Evolutionary conservation across 2,888 invertebrate species (phyloP), one percentile per base, ranked within the genome.

Genomic region (Sturmia bella): DNA sequence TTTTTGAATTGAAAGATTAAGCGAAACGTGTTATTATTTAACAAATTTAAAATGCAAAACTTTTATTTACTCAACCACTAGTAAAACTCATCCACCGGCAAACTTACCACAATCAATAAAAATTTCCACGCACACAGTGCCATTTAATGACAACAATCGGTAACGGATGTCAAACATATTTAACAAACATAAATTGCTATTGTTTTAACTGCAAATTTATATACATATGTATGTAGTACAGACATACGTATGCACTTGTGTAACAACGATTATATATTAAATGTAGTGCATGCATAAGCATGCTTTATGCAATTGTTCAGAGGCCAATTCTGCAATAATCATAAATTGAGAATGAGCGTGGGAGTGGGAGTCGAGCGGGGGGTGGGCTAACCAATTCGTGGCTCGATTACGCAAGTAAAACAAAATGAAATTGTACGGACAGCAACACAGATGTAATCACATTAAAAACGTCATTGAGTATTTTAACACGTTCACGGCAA

Each of bases 201-300:
- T 70, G 68, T 66, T 72, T 66, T 41, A 76, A 68, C 54, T 48
- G 56, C 21, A 59, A 73, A 72, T 50, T 56, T 76, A 6, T 27
- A 27, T 6, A 27, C 3, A 9, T 9, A 9, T 7, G 32, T 7
- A 32, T 32, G 32, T 1, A n/a, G n/a, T n/a, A n/a, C n/a, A n/a
- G n/a, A n/a, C n/a, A n/a, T n/a, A 32, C 9, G 32, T 27, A 27
- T 32, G 32, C 5, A 32, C n/a, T n/a, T 32, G 32, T 7, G 9
- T 7, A 32, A n/a, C n/a, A 32, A 32, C 7, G 32, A 32, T 9
- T 32, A 72, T 72, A 72, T 69, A 76, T 69, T 76, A 61, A 81
- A 81, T 72, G 66, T 70, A 70, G 66, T 75, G 80, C 64, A 57
- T 68, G 27, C 68, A 79, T 69, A 73, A 79, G 73, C 79, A 79